A percentile compares a stretch with the other conserved stretches of the same genome.
These are phyloP conservation scores for Palythoa grandis DNA, from an alignment of 92 coral and sea anemone species.

Conservation along the genomic window DNA sequence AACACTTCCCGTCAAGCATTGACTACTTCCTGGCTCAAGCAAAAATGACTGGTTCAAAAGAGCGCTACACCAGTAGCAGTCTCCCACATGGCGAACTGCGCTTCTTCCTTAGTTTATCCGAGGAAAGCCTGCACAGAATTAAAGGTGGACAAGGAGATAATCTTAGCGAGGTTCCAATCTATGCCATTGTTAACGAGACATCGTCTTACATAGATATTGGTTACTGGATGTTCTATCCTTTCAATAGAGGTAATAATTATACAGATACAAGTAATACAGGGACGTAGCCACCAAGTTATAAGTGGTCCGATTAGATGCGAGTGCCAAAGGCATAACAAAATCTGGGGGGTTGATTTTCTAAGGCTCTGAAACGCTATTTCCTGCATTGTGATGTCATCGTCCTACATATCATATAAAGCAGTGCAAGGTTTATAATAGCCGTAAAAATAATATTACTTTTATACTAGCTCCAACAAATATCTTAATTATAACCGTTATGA, in stretches of 20 bases:
- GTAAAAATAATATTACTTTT: no score
- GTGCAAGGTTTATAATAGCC: no score
- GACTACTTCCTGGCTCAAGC: not conserved
- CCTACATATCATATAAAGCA: no score
- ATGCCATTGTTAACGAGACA: conserved; percentile 2
- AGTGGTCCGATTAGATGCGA: no score
- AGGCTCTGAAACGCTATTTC: no score
- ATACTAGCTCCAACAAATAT: no score
- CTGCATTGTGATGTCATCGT: no score
- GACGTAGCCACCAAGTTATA: no score
- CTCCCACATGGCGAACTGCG: not conserved
- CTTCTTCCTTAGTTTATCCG: not conserved
- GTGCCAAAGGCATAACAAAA: no score
- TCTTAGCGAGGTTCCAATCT: conserved; percentile 11
- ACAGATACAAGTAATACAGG: not conserved
- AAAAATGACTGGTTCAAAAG: not conserved
- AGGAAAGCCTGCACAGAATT: not conserved
- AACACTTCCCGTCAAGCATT: not conserved
- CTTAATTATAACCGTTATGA: no score
- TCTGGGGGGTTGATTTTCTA: no score
- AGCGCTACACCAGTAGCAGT: not conserved
- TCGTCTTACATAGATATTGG: not conserved
- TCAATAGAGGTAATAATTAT: conserved; percentile 4
- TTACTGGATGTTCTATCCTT: conserved; percentile 25
- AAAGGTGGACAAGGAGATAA: not conserved